Conservation (phyloP, 2,113 vertebrate species). For the Acanthisitta chloris region DNA sequence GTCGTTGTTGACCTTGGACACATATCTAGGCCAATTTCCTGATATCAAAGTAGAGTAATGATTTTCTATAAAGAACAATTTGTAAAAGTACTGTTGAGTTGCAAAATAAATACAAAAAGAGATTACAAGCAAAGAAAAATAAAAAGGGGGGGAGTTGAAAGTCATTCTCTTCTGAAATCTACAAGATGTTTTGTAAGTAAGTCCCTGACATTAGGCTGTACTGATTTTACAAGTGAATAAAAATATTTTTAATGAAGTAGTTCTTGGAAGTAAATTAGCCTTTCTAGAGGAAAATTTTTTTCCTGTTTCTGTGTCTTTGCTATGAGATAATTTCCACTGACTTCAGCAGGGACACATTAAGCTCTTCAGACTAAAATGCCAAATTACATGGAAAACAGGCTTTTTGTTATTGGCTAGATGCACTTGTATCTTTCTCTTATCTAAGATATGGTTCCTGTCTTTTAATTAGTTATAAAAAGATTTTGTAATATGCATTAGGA, state of each 20-base stretch:
- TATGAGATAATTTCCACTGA: neutral
- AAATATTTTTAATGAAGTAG: neutral
- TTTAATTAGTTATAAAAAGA: neutral
- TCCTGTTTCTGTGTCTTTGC: neutral
- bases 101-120: neutral
- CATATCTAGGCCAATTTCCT: slow-evolving; percentile 92
- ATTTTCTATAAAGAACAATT: neutral
- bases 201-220: neutral
- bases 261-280: neutral
- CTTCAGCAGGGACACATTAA: neutral
- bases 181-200: neutral
- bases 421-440: neutral
- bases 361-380: neutral
- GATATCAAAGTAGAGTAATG: slow-evolving; percentile 89
- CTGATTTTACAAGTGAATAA: neutral
- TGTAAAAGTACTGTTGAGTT: neutral
- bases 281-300: neutral
- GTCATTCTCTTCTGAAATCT: neutral
- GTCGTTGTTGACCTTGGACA: slow-evolving; percentile 89
- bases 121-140: neutral
- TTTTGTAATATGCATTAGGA: neutral
- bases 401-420: neutral
- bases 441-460: neutral
- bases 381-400: neutral
- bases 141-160: neutral